Base-by-base conservation (phyloP, 1,140 invertebrate genomes). In the Metaphire vulgaris region DNA sequence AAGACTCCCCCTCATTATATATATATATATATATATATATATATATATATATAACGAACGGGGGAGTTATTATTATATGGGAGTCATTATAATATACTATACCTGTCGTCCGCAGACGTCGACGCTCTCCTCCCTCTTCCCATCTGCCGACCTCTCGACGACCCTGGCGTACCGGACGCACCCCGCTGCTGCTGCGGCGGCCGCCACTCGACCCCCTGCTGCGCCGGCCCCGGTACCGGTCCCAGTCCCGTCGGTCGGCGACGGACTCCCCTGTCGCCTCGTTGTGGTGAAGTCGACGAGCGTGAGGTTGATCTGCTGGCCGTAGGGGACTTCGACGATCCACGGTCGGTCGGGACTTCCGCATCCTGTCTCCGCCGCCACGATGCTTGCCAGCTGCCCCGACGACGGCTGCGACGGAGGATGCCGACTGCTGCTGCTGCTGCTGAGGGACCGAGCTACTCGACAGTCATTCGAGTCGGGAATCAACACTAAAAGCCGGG, bases 231-330 rank as follows among this genome's bases (percentile, higher is more conserved):
- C n/a, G n/a, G n/a, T n/a, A n/a, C n/a, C n/a, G n/a, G n/a, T n/a
- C n/a, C n/a, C 28, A 71, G 31, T 71, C 33, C 33, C 26, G 6
- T 29, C 6, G 32, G 69, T 0, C 32, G 28, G 69, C 32, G 28
- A 32, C 26, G 32, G 1, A 31, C 32, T 31, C 33, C 32, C 33
- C n/a, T 71, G n/a, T n/a, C n/a, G n/a, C 16, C 69, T 29, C 29
- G 30, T 29, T 32, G 69, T n/a, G n/a, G 30, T 1, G 33, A 71
- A 71, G n/a, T 71, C 69, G 26, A 71, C 28, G n/a, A 71, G 32
- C 26, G 69, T 71, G 31, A 71, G 32, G 69, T 71, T 71, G 32
- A 71, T 71, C 32, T 71, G 69, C 33, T 71, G 69, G 33, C 69
- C 69, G n/a, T 71, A 32, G 31, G 32, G 33, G 26, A 29, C 69